These are phyloP conservation scores for Ceratosolen fusciceps DNA, from an alignment of 1,140 invertebrate species.

Conservation along the genomic window DNA sequence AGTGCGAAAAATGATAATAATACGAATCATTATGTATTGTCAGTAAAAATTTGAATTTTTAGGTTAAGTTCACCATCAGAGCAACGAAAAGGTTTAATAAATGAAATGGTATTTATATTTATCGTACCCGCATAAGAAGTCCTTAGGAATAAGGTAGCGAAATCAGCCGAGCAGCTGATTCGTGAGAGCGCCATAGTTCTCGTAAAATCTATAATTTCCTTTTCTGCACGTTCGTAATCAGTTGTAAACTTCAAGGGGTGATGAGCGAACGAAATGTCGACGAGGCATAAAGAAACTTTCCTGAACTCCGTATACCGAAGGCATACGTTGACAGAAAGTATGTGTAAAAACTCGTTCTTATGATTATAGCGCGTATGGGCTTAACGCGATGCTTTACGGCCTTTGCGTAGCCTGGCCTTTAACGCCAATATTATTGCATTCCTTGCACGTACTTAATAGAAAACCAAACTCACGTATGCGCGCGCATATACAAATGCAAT, in stretches of 20 bases:
- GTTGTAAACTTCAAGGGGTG: background rate
- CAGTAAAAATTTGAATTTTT: background rate
- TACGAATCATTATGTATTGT: too few species aligned
- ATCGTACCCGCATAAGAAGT: constrained; percentile 25
- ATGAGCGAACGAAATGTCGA: background rate
- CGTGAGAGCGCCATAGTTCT: constrained; percentile 31
- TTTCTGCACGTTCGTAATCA: background rate
- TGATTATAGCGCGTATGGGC: too few species aligned
- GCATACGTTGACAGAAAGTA: background rate
- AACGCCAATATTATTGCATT: too few species aligned
- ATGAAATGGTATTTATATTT: background rate
- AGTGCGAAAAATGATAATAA: too few species aligned
- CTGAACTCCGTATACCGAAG: background rate
- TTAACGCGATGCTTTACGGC: too few species aligned
- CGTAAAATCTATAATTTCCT: background rate
- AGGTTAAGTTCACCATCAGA: background rate
- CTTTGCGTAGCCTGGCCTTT: too few species aligned
- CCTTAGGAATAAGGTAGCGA: background rate
- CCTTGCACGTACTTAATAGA: too few species aligned
- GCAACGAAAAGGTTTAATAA: background rate
- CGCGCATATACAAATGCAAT: too few species aligned
- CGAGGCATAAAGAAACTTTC: background rate
- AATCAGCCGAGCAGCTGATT: constrained; percentile 22
- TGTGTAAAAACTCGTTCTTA: background rate
- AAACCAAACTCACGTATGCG: too few species aligned